Conservation (phyloP, 2,113 vertebrate species). For the Mionectes macconnelli region DNA sequence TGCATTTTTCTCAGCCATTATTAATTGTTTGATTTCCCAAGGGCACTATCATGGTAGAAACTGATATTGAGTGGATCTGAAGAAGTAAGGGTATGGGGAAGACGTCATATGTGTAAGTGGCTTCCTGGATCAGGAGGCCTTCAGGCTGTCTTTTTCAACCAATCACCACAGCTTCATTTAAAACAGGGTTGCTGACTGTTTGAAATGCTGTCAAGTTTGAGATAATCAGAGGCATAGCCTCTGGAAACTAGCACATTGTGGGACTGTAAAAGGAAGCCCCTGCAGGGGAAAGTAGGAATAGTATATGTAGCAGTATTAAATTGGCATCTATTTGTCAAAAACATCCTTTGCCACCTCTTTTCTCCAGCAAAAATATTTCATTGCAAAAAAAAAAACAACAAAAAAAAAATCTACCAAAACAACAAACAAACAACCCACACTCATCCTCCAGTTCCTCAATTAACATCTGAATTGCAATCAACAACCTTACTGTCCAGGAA, state of each 20-base stretch:
- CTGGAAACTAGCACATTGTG: conserved; percentile 47
- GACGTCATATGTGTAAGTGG: conserved; percentile 4
- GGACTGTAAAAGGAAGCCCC: conserved; percentile 41
- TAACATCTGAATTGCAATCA: conserved; percentile 24
- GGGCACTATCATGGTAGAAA: conserved; percentile 26
- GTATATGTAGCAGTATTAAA: not conserved
- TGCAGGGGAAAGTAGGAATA: conserved; percentile 32
- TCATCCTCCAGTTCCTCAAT: not conserved
- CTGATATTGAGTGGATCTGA: conserved; percentile 21
- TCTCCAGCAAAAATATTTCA: not conserved
- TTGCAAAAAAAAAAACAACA: not conserved
- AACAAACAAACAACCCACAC: not conserved
- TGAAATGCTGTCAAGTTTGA: conserved; percentile 51
- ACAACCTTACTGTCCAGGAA: not conserved
- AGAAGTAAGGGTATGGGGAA: not conserved
- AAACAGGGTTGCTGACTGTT: conserved; percentile 50
- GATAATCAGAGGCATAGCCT: conserved; percentile 43
- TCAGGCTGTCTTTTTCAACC: conserved; percentile 26
- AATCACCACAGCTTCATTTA: conserved; percentile 11
- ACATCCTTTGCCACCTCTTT: not conserved
- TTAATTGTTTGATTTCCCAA: conserved; percentile 19
- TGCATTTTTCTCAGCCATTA: conserved; percentile 14
- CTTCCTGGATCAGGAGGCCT: conserved; percentile 24
- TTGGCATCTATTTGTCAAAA: conserved; percentile 53
- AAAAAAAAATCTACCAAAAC: too few relatives aligned